Conservation (phyloP, 2,113 vertebrate genomes). For the Scortum barcoo region DNA sequence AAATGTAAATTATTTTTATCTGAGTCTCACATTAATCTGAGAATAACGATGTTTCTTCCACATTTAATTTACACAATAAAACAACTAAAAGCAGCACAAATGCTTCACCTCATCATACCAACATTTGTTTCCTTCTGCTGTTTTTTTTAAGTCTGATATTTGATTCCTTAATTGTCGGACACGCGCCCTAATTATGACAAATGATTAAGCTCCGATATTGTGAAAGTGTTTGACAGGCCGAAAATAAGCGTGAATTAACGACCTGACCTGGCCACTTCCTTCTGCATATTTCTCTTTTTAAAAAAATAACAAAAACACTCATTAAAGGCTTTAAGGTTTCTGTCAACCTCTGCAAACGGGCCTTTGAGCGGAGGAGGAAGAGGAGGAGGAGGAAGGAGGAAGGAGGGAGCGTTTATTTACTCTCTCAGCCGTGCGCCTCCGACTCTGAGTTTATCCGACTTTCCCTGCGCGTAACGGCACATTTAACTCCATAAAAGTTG, state of each 20-base stretch:
- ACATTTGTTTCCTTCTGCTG: background rate
- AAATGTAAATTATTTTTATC: background rate
- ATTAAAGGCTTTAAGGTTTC: slow-evolving; percentile 59
- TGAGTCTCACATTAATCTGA: background rate
- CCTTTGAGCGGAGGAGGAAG: slow-evolving; percentile 17
- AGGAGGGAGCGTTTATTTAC: slow-evolving; percentile 49
- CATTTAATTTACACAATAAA: too few relatives aligned
- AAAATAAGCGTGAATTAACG: slow-evolving; percentile 75
- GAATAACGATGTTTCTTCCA: too few relatives aligned
- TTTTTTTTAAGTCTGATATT: slow-evolving; percentile 21
- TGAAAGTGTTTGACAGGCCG: slow-evolving; percentile 76
- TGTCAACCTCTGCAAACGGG: slow-evolving; percentile 43
- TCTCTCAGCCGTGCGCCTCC: slow-evolving; percentile 32
- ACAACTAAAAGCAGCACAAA: background rate
- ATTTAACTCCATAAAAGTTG: background rate
- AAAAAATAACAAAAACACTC: slow-evolving; percentile 70
- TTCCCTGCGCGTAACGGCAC: background rate
- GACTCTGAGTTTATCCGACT: background rate
- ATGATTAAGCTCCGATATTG: slow-evolving; percentile 56
- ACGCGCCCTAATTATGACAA: slow-evolving; percentile 77
- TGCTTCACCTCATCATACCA: background rate
- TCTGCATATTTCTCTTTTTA: slow-evolving; percentile 46
- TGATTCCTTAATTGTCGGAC: slow-evolving; percentile 65
- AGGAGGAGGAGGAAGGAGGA: slow-evolving; percentile 9
- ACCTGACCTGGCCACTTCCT: slow-evolving; percentile 62